Conservation (phyloP, 1,140 invertebrate genomes). For the Drosophila bipectinata region DNA sequence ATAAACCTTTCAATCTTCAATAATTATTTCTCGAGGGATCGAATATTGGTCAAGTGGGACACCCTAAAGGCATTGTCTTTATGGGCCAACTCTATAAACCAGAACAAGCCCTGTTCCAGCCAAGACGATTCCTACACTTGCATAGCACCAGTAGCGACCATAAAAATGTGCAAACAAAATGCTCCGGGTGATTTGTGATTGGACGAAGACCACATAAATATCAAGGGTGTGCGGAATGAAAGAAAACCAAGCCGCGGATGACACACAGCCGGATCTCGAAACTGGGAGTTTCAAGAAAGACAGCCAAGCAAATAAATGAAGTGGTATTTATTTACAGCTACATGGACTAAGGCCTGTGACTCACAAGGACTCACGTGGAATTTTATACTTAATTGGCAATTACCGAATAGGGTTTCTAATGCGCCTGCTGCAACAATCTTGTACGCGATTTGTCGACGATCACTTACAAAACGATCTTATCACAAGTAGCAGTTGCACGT, state of each 20-base stretch:
- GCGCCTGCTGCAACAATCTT: constrained; percentile 28
- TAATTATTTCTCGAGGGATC: too few relatives aligned
- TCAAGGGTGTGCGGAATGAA: constrained; percentile 13
- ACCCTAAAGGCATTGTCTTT: too few relatives aligned
- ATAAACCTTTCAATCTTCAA: too few relatives aligned
- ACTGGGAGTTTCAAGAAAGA: constrained; percentile 30
- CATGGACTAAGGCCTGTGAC: constrained; percentile 21
- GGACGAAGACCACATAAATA: constrained; percentile 54
- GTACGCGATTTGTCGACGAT: constrained; percentile 57
- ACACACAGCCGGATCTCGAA: constrained; percentile 28
- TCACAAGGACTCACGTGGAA: constrained; percentile 11
- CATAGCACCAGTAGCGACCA: constrained; percentile 75
- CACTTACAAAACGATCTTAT: constrained; percentile 65
- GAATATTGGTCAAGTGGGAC: too few relatives aligned
- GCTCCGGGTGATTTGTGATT: constrained; percentile 62
- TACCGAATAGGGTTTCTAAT: constrained; percentile 49
- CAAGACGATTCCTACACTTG: constrained; percentile 8
- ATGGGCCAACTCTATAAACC: neutral
- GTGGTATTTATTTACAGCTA: constrained; percentile 65
- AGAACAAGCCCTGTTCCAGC: neutral
- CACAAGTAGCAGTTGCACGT: neutral
- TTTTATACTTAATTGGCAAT: constrained; percentile 40
- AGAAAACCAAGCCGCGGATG: constrained; percentile 27
- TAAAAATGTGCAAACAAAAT: constrained; percentile 76
- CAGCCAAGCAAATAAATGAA: constrained; percentile 42